Percentiles rank a stretch among this genome's conserved stretches.
phyloP scores from a whole-genome alignment of 2,888 invertebrate genomes.

The Sussaba pulchella region DNA sequence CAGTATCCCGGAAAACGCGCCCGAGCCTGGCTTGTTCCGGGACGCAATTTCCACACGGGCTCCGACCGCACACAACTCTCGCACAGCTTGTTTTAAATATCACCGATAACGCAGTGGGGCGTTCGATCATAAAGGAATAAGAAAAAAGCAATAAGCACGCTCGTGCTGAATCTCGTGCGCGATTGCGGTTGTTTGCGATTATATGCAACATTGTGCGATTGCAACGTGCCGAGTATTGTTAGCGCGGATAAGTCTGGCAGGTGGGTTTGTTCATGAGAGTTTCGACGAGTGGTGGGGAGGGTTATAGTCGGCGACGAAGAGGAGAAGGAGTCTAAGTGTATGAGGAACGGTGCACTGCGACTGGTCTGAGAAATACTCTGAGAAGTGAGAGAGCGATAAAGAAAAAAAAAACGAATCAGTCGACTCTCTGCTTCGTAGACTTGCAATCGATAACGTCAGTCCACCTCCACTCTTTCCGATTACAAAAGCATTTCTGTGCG shows the following conservation, averaged over 20 bases:
- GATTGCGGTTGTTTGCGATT: conserved; percentile 22
- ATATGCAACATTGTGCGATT: not conserved
- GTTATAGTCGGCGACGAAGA: conserved; percentile 20
- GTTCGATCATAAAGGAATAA: conserved; percentile 40
- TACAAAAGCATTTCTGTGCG: conserved; percentile 10
- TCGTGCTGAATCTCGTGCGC: conserved; percentile 7
- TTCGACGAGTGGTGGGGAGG: conserved; percentile 22
- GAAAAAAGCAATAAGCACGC: conserved; percentile 23
- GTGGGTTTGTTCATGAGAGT: conserved; percentile 1
- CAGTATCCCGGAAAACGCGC: too few relatives aligned
- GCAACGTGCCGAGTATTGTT: not conserved
- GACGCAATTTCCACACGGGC: too few relatives aligned
- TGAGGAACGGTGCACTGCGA: not conserved
- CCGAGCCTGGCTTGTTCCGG: too few relatives aligned
- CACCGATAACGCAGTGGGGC: conserved; percentile 29
- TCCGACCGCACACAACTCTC: not conserved
- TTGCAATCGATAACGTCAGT: conserved; percentile 49
- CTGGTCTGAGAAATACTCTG: conserved; percentile 2
- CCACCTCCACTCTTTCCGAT: conserved; percentile 3
- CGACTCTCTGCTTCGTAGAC: conserved; percentile 17
- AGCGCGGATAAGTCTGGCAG: not conserved
- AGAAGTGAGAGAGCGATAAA: conserved; percentile 20
- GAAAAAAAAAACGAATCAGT: conserved; percentile 35
- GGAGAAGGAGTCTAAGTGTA: conserved; percentile 21
- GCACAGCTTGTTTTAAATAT: conserved; percentile 12